Evolutionary conservation across 1,140 invertebrate species (phyloP).

Genomic region (Scaptomyza pallida): DNA sequence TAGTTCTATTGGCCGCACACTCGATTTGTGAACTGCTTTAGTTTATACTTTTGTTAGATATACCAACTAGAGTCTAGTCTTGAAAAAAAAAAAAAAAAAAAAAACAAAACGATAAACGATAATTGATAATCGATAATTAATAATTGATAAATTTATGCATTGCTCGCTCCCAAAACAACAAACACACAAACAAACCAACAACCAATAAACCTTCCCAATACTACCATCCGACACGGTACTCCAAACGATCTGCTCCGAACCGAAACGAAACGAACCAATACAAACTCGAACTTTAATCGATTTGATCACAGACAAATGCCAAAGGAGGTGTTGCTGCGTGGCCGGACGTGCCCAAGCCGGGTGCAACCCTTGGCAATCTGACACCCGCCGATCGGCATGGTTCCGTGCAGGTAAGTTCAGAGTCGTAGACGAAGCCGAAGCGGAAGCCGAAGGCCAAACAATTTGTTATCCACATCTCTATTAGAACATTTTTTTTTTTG

Average conservation of each 20-base stretch:
- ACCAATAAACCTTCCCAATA: conserved; percentile 35
- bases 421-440: conserved; percentile 45
- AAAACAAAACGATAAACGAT: conserved; percentile 21
- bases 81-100: conserved; percentile 36
- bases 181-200: conserved; percentile 22
- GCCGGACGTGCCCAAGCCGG: conserved; percentile 85
- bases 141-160: conserved; percentile 75
- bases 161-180: conserved; percentile 45
- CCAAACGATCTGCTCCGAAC: conserved; percentile 42
- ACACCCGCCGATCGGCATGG: conserved; percentile 97
- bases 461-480: conserved; percentile 10
- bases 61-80: conserved; percentile 52
- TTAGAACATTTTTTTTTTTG: conserved; percentile 43
- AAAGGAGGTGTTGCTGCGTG: conserved; percentile 85
- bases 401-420: conserved; percentile 93
- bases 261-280: conserved; percentile 41
- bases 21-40: conserved; percentile 49
- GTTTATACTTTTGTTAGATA: conserved; percentile 46
- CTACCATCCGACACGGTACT: conserved; percentile 44
- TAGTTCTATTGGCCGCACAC: conserved; percentile 33
- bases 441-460: conserved; percentile 22
- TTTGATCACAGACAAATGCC: conserved; percentile 80
- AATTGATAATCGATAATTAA: conserved; percentile 56
- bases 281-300: conserved; percentile 24
- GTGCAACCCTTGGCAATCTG: conserved; percentile 88